Percentiles rank a stretch among this genome's conserved stretches.
Evolutionary conservation across 2,888 invertebrate genomes (phyloP).

Genomic region (Plusia festucae): DNA sequence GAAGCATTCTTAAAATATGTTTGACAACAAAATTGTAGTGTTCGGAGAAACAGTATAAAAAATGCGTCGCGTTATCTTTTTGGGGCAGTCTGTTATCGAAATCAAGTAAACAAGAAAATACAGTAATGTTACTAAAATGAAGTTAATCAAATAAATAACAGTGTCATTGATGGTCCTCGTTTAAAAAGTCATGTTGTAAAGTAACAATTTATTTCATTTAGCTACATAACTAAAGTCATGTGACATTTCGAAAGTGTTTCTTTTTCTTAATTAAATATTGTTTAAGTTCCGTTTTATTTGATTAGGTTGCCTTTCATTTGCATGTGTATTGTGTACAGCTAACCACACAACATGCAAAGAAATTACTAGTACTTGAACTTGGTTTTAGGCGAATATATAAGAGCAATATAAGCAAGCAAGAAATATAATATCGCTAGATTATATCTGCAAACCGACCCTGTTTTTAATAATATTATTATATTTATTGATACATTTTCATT

Average conservation of each 20-base stretch:
- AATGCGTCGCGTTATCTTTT: slow-evolving; percentile 65
- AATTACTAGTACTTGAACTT: neutral
- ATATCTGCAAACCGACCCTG: no score
- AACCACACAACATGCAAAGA: neutral
- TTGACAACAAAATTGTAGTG: neutral
- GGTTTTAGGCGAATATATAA: neutral
- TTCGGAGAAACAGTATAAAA: slow-evolving; percentile 18
- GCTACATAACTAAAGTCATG: neutral
- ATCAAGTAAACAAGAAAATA: slow-evolving; percentile 39
- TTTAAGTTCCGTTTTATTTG: neutral
- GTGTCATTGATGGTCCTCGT: neutral
- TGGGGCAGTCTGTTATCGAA: slow-evolving; percentile 63
- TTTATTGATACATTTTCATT: no score
- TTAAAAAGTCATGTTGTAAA: neutral
- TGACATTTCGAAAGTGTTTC: slow-evolving; percentile 19
- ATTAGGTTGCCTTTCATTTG: neutral
- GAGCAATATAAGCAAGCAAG: neutral
- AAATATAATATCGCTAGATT: neutral
- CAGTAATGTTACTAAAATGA: slow-evolving; percentile 7
- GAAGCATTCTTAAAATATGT: neutral
- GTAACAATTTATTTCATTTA: neutral
- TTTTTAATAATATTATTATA: no score
- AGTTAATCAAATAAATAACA: slow-evolving; percentile 2
- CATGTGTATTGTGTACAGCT: neutral
- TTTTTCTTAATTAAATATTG: slow-evolving; percentile 13